A percentile compares a stretch with the other conserved stretches of the same genome.
Evolutionary conservation across 1,140 invertebrate genomes (phyloP).

Genomic region (Ericerus pela): DNA sequence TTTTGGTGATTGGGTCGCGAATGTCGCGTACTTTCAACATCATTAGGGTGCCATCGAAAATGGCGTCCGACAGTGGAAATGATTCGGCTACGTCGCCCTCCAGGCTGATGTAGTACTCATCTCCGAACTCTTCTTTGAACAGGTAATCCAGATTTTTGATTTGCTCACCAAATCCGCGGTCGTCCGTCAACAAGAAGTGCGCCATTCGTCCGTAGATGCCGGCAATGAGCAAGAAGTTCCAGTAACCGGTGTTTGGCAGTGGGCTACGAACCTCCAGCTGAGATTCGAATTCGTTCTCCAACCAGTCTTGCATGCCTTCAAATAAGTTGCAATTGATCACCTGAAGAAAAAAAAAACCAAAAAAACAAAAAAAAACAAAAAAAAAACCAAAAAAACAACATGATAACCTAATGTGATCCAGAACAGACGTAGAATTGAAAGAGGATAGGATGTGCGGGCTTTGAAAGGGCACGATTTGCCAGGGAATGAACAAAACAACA

Average conservation of each 20-base stretch:
- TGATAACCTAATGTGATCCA: too few relatives aligned
- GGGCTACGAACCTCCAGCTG: too few relatives aligned
- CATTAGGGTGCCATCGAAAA: neutral
- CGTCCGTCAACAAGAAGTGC: neutral
- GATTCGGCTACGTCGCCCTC: neutral
- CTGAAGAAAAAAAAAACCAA: too few relatives aligned
- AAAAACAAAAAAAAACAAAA: too few relatives aligned
- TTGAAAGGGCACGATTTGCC: too few relatives aligned
- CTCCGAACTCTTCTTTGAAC: neutral
- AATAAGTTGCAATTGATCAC: too few relatives aligned
- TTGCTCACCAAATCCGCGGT: neutral
- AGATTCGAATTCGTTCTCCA: too few relatives aligned
- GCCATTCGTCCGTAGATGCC: neutral
- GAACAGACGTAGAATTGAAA: too few relatives aligned
- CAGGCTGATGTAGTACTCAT: neutral
- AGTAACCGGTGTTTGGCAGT: neutral
- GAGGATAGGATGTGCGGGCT: too few relatives aligned
- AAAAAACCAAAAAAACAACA: too few relatives aligned
- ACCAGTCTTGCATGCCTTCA: too few relatives aligned
- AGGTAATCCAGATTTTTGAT: neutral
- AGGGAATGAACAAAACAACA: too few relatives aligned
- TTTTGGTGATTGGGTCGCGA: neutral
- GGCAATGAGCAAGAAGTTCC: neutral
- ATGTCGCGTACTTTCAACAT: neutral
- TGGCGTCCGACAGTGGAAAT: neutral